phyloP scores from a whole-genome alignment of 1,140 invertebrate genomes.

The Neodiprion lecontei region DNA sequence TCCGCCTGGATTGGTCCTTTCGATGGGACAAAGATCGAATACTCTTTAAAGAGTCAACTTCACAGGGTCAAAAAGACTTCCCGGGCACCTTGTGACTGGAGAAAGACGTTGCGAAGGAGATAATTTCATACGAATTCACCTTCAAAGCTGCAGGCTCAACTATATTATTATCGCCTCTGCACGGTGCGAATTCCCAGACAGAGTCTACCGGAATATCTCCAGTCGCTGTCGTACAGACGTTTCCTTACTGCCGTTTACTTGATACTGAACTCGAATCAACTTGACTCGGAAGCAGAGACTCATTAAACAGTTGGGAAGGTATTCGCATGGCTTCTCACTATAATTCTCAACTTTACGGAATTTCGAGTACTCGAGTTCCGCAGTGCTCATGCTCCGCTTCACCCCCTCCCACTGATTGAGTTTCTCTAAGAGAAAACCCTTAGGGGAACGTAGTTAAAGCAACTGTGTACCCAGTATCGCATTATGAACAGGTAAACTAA shows the following conservation, averaged over 20 bases:
- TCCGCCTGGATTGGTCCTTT: background rate
- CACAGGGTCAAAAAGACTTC: background rate
- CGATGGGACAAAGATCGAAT: background rate
- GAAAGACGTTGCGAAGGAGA: too few species aligned
- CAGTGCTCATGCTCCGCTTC: too few species aligned
- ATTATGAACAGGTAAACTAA: too few species aligned
- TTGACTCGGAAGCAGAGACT: background rate
- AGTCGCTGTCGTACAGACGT: background rate
- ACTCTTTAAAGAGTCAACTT: background rate
- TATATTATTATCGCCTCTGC: too few species aligned
- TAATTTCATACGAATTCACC: too few species aligned
- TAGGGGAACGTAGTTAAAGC: background rate
- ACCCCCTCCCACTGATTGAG: too few species aligned
- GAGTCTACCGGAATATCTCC: background rate
- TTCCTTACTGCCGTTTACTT: background rate
- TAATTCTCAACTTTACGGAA: background rate
- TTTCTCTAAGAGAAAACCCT: too few species aligned
- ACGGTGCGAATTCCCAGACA: background rate
- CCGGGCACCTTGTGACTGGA: background rate
- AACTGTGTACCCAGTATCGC: too few species aligned
- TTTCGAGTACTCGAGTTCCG: background rate
- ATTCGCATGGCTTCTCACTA: constrained; percentile 7
- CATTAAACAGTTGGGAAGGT: constrained; percentile 2
- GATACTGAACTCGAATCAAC: background rate
- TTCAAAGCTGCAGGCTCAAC: too few species aligned